Evolutionary conservation across 2,888 invertebrate genomes (phyloP).

Genomic region (Epinotia bilunana): DNA sequence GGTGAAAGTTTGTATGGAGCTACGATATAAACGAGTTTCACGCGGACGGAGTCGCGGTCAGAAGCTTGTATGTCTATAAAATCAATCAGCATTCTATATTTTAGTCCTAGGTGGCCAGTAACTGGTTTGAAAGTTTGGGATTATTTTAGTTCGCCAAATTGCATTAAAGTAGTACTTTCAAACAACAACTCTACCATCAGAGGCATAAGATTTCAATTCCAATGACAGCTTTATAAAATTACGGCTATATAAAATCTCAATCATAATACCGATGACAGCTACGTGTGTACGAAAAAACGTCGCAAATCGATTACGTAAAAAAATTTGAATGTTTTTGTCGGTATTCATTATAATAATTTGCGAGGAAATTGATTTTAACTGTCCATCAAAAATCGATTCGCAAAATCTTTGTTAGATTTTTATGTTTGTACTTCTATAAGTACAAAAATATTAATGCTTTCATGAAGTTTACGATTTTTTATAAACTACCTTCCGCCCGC

Average conservation of each 20-base stretch:
- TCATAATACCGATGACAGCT: not conserved
- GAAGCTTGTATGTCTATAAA: conserved; percentile 28
- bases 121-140: conserved; percentile 10
- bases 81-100: conserved; percentile 11
- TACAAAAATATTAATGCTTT: not conserved
- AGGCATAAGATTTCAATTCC: too few relatives aligned
- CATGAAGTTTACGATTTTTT: not conserved
- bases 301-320: conserved; percentile 11
- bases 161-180: too few relatives aligned
- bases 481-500: too few relatives aligned
- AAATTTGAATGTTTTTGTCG: conserved; percentile 9
- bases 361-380: conserved; percentile 24
- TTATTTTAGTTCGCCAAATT: too few relatives aligned
- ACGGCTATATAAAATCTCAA: too few relatives aligned
- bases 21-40: too few relatives aligned
- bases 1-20: too few relatives aligned
- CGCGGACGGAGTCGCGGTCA: too few relatives aligned
- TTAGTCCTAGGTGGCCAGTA: conserved; percentile 19
- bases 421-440: not conserved
- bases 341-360: conserved; percentile 18
- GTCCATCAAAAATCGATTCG: conserved; percentile 17
- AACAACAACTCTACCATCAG: too few relatives aligned
- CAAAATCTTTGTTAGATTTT: not conserved
- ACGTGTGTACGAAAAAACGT: conserved; percentile 8
- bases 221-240: too few relatives aligned